Base-by-base conservation (phyloP, 2,888 invertebrate genomes). In the Criorhina ranunculi region DNA sequence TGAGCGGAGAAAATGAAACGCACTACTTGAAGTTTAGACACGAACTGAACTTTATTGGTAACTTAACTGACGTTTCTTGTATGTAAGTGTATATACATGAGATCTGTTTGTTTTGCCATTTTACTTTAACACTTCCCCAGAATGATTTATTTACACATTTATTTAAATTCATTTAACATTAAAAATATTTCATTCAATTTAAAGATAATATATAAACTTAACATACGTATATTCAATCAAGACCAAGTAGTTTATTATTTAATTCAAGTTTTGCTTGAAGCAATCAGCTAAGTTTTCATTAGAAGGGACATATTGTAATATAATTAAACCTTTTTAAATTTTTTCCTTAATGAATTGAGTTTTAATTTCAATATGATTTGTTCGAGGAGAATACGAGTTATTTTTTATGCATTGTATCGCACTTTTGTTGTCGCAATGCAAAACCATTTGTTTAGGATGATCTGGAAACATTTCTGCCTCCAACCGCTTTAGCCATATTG, bases 221-320 rank as follows among this genome's bases (percentile, higher is more conserved):
- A 1, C 33, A 33, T 33, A 33, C 5, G 5, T 33, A n/a, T n/a
- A n/a, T n/a, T 29, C 29, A 29, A 29, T 29, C 5, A 29, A 69
- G 44, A 57, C 42, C 35, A 15, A 70, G 9, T 35, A 59, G 5
- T 3, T 49, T 59, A 70, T 70, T 59, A 29, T 49, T 70, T 11
- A 49, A 49, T 59, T 70, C 46, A 57, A 70, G 46, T 59, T 70
- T 70, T n/a, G 7, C 6, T 46, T 70, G 17, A 73, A 53, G n/a
- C 49, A 35, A 53, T 62, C 72, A 42, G 72, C 60, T 42, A 73
- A 60, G 62, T 73, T 73, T 15, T 60, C 51, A 72, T 72, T 66
- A 8, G 51, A 66, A 9, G 62, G 62, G 8, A 62, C 15, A 9
- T 62, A 62, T 35, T 64, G 7, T 35, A 49, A 35, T 64, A n/a